Evolutionary conservation across 2,888 invertebrate genomes (phyloP), one percentile per base, ranked within the genome.

Genomic region (Lottia gigantea): DNA sequence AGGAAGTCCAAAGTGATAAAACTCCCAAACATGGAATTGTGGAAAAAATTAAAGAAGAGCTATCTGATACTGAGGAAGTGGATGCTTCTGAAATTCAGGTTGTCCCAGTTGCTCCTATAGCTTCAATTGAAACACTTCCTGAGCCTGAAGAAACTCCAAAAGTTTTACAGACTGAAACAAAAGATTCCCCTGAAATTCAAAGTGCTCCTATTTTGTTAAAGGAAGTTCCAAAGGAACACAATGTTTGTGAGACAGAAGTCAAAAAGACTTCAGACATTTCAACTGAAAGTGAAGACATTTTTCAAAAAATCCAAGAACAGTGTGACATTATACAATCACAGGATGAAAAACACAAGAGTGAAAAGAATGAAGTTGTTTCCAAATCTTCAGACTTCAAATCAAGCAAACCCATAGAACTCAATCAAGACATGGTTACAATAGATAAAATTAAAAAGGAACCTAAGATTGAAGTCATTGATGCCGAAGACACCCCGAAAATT

Each of bases 301-400:
- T 90, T 70, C 79, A 90, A 66, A 90, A 90, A 80, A 90, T 91
- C 47, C 91, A 91, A 72, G 89, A 88, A 72, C 90, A 90, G 74
- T 90, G 90, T 82, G 89, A 86, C 15, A 87, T 86, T 63, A 88
- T 90, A 72, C 90, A 90, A 76, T 86, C 87, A 14, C 73, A 72
- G 66, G 76, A 67, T 11, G 75, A 55, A 55, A 55, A 19, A 40
- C 40, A 40, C 40, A 40, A 40, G 40, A 40, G 40, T 40, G 40
- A 40, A 55, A 14, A 19, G 55, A 55, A 15, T 19, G n/a, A 55
- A 55, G 4, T 55, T 23, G 23, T 23, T 12, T 14, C 55, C 4
- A 14, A 55, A 23, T 55, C 55, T 2, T 19, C 23, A 12, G 23
- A 55, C 12, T 19, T 8, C 19, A 55, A 23, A 11, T 3, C 55